Percentiles rank a stretch among this genome's conserved stretches.
Conservation (phyloP, 2,113 vertebrate species). For the Calypte anna region DNA sequence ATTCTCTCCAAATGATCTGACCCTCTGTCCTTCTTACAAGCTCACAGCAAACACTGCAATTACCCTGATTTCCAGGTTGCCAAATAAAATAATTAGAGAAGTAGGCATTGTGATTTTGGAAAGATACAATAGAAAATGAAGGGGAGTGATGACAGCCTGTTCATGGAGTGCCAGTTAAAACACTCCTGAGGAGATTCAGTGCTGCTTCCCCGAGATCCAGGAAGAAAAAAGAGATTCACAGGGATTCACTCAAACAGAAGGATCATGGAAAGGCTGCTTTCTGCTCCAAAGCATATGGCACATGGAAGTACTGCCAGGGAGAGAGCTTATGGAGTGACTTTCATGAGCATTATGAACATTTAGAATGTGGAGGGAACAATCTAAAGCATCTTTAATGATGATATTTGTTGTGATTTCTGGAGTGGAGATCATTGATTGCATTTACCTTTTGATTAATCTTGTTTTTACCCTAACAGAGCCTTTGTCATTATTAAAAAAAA, state of each 20-base stretch:
- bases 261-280: background rate
- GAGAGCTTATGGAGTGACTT: background rate
- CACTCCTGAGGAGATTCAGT: background rate
- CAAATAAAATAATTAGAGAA: slow-evolving; percentile 53
- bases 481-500: background rate
- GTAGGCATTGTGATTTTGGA: slow-evolving; percentile 42
- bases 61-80: slow-evolving; percentile 18
- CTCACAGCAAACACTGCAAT: background rate
- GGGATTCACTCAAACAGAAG: background rate
- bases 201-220: background rate
- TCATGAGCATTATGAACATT: background rate
- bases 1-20: background rate
- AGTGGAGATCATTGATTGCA: background rate
- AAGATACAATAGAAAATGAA: slow-evolving; percentile 12
- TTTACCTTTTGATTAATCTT: background rate
- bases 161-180: slow-evolving; percentile 31
- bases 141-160: slow-evolving; percentile 25
- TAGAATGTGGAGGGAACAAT: background rate
- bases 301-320: background rate
- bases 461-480: background rate
- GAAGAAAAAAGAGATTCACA: background rate
- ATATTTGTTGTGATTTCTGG: background rate
- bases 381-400: background rate
- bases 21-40: background rate
- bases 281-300: background rate